phyloP scores from a whole-genome alignment of 1,140 invertebrate species.

The Aphidius ervi region DNA sequence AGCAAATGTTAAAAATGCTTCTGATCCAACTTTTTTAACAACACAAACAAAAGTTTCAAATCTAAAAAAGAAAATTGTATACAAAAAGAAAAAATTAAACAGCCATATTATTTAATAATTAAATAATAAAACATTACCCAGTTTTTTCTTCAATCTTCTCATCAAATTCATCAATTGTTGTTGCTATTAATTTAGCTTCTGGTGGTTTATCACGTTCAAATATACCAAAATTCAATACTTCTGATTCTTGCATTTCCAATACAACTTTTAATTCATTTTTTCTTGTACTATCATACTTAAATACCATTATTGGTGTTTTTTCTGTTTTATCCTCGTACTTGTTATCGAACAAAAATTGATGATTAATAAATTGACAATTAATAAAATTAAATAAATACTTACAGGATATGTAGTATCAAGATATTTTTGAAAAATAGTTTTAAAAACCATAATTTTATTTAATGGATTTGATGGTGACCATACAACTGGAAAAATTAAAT shows the following conservation, averaged over 20 bases:
- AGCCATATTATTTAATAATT: neutral
- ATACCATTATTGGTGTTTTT: constrained; percentile 43
- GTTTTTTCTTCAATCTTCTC: constrained; percentile 38
- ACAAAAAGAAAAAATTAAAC: neutral
- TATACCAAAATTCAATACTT: constrained; percentile 46
- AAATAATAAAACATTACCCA: constrained; percentile 28
- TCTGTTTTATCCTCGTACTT: constrained; percentile 46
- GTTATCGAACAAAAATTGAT: constrained; percentile 11
- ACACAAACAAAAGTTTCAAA: constrained; percentile 47
- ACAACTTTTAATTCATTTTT: constrained; percentile 45
- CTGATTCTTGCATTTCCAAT: constrained; percentile 40
- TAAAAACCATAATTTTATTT: constrained; percentile 42
- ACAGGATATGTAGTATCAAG: constrained; percentile 42
- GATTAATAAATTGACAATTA: constrained; percentile 7
- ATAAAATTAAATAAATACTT: constrained; percentile 22
- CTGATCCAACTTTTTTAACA: constrained; percentile 44
- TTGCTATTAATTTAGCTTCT: constrained; percentile 43
- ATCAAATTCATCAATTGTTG: constrained; percentile 43
- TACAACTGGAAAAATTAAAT: constrained; percentile 36
- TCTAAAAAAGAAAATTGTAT: constrained; percentile 26
- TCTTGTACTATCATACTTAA: constrained; percentile 47
- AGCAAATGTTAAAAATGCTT: constrained; percentile 49
- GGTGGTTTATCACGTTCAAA: constrained; percentile 47
- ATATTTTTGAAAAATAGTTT: constrained; percentile 42
- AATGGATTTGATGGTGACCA: constrained; percentile 46